These are phyloP conservation scores for Lucifuga dentata DNA, from an alignment of 2,113 vertebrate species.

Conservation along the genomic window DNA sequence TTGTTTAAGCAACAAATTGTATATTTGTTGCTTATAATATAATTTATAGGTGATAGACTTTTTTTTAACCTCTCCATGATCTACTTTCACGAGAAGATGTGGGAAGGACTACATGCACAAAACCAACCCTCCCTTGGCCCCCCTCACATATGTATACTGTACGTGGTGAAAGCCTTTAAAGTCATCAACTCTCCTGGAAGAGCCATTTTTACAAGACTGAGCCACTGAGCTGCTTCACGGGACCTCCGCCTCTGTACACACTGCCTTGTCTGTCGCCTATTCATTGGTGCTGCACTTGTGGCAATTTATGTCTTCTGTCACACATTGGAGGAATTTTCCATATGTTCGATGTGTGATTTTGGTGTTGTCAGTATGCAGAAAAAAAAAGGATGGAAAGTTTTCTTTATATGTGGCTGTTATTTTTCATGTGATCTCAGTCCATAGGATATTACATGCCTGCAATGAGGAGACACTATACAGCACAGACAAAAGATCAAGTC, in stretches of 20 bases:
- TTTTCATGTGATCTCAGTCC: slow-evolving; percentile 19
- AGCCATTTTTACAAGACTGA: slow-evolving; percentile 43
- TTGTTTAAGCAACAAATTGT: too few relatives aligned
- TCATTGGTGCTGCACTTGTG: slow-evolving; percentile 24
- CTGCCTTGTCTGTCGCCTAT: slow-evolving; percentile 43
- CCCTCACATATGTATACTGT: slow-evolving; percentile 19
- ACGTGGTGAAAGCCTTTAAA: slow-evolving; percentile 39
- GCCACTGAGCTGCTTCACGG: slow-evolving; percentile 15
- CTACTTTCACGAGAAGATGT: slow-evolving; percentile 25
- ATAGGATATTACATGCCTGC: slow-evolving; percentile 37
- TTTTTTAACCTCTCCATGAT: too few relatives aligned
- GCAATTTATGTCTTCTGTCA: slow-evolving; percentile 62
- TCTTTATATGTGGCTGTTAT: slow-evolving; percentile 16
- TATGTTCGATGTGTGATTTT: slow-evolving; percentile 45
- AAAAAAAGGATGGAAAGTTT: background rate
- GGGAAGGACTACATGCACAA: slow-evolving; percentile 6
- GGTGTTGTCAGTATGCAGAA: slow-evolving; percentile 12
- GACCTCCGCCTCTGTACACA: slow-evolving; percentile 46
- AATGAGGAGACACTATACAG: slow-evolving; percentile 40
- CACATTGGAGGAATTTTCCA: slow-evolving; percentile 66
- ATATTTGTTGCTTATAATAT: too few relatives aligned
- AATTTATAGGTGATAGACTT: too few relatives aligned
- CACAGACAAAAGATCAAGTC: slow-evolving; percentile 41
- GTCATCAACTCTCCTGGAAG: background rate
- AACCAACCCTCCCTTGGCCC: background rate